A percentile compares a stretch with the other conserved stretches of the same genome.
phyloP scores from a whole-genome alignment of 2,797 vertebrate genomes.

The Pseudochromis fuscus region DNA sequence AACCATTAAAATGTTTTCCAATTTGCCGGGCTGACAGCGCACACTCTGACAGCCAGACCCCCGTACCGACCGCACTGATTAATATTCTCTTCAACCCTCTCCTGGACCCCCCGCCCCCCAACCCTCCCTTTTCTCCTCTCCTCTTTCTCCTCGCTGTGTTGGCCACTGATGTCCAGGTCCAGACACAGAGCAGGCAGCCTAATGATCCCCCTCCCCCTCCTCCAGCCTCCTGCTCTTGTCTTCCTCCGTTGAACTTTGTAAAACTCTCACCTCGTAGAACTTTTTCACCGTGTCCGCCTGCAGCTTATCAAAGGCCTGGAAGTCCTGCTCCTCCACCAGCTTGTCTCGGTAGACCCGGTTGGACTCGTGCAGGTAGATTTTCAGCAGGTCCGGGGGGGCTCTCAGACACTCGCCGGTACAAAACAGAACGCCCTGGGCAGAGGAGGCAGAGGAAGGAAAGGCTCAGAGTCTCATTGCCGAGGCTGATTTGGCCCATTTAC shows the following conservation, averaged over 20 bases:
- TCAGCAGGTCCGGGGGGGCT: conserved; percentile 88
- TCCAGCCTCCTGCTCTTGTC: conserved; percentile 33
- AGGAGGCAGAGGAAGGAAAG: conserved; percentile 13
- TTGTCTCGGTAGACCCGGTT: conserved; percentile 94
- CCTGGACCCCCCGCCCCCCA: conserved; percentile 13
- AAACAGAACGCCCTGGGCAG: conserved; percentile 91
- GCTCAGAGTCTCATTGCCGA: conserved; percentile 43
- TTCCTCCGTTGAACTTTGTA: conserved; percentile 63
- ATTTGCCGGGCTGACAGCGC: conserved; percentile 82
- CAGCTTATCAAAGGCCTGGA: conserved; percentile 90
- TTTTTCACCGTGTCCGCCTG: conserved; percentile 90
- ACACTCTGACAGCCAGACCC: conserved; percentile 77
- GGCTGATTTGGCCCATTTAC: conserved; percentile 51
- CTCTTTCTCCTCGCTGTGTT: conserved; percentile 61
- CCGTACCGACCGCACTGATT: conserved; percentile 73
- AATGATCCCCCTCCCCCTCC: conserved; percentile 63
- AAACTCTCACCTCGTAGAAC: conserved; percentile 87
- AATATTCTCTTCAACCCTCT: conserved; percentile 73
- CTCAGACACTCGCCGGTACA: conserved; percentile 89
- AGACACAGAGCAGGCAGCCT: conserved; percentile 69
- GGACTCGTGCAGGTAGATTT: conserved; percentile 94
- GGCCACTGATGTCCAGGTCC: conserved; percentile 73
- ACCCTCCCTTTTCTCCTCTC: conserved; percentile 43
- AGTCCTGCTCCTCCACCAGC: conserved; percentile 91
- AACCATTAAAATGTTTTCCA: conserved; percentile 86